phyloP scores from a whole-genome alignment of 2,888 invertebrate genomes.

The Heteropelma amictum region DNA sequence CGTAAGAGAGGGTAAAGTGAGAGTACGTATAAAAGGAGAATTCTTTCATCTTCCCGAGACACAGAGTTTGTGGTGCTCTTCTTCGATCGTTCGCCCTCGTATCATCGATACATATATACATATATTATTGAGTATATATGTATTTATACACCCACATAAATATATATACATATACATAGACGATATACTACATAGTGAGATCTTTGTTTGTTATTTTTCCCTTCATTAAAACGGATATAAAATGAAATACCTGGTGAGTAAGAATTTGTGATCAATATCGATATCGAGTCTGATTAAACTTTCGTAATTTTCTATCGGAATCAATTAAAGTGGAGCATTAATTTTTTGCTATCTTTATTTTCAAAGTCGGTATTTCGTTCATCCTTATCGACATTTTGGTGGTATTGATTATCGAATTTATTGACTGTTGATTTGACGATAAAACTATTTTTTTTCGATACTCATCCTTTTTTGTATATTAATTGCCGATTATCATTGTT shows the following conservation, averaged over 20 bases:
- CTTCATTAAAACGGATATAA: constrained; percentile 65
- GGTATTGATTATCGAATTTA: too few species aligned
- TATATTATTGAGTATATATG: neutral
- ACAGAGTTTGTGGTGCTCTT: constrained; percentile 67
- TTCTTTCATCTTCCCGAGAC: constrained; percentile 73
- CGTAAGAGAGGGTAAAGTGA: constrained; percentile 72
- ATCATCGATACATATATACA: constrained; percentile 1
- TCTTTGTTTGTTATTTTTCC: constrained; percentile 10
- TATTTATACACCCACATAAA: neutral
- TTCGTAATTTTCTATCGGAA: too few species aligned
- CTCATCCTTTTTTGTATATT: too few species aligned
- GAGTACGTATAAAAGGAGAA: constrained; percentile 77
- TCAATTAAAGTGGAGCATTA: too few species aligned
- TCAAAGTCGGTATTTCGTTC: too few species aligned
- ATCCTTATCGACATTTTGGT: too few species aligned
- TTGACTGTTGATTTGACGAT: too few species aligned
- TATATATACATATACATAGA: neutral
- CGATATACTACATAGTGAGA: constrained; percentile 43
- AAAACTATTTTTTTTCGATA: too few species aligned
- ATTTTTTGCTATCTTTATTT: too few species aligned
- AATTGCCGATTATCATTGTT: too few species aligned
- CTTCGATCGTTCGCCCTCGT: constrained; percentile 61
- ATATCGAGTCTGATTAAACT: neutral
- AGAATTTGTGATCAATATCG: neutral
- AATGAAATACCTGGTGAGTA: constrained; percentile 79